A percentile compares a stretch with the other conserved stretches of the same genome.
phyloP scores from a whole-genome alignment of 2,888 invertebrate genomes.

The Dynastes maya region DNA sequence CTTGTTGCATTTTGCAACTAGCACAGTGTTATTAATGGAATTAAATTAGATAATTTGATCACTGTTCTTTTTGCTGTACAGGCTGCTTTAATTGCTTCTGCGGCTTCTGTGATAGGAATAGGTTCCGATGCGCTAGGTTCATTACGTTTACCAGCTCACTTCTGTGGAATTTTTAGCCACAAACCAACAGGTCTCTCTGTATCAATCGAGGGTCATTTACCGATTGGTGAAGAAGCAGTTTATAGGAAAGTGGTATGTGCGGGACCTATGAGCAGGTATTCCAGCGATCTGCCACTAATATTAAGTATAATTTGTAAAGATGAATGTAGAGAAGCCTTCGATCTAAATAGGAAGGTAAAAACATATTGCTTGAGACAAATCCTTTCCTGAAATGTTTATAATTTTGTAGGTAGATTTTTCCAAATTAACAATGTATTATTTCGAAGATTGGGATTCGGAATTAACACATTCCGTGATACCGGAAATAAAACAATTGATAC shows the following conservation, averaged over 20 bases:
- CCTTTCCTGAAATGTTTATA: conserved; percentile 46
- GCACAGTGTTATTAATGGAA: neutral
- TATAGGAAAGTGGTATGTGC: conserved; percentile 80
- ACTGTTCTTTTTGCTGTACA: neutral
- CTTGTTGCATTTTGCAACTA: too few relatives aligned
- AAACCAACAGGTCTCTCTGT: conserved; percentile 85
- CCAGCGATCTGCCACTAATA: conserved; percentile 84
- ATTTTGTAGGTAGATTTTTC: conserved; percentile 62
- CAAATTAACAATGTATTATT: conserved; percentile 22
- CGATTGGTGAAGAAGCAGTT: conserved; percentile 67
- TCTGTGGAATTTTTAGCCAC: conserved; percentile 96
- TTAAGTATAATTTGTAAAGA: conserved; percentile 75
- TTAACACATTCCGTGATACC: conserved; percentile 75
- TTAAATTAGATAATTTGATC: neutral
- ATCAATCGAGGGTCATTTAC: conserved; percentile 83
- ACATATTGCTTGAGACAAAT: conserved; percentile 31
- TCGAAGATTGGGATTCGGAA: conserved; percentile 26
- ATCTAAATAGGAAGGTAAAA: conserved; percentile 71
- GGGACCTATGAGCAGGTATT: conserved; percentile 90
- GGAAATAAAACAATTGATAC: conserved; percentile 73
- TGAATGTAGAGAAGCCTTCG: conserved; percentile 63
- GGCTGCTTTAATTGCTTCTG: conserved; percentile 83
- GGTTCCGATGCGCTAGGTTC: conserved; percentile 97
- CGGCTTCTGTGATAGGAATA: conserved; percentile 88
- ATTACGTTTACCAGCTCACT: conserved; percentile 94